Percentiles rank a stretch among this genome's conserved stretches.
phyloP scores from a whole-genome alignment of 1,140 invertebrate genomes.

The Caligus rogercresseyi region DNA sequence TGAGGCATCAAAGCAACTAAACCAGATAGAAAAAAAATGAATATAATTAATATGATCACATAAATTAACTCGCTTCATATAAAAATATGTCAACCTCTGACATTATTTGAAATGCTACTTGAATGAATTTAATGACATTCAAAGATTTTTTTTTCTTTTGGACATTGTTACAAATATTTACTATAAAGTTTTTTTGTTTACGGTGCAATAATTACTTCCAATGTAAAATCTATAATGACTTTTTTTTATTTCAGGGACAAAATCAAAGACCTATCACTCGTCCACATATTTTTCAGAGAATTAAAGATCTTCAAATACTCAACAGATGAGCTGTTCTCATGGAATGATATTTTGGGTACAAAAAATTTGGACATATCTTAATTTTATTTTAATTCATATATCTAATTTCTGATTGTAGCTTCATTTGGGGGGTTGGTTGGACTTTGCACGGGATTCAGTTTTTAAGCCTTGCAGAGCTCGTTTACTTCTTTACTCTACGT shows the following conservation, averaged over 20 bases:
- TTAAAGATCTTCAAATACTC: slow-evolving; percentile 9
- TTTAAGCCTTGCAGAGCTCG: slow-evolving; percentile 41
- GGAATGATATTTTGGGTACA: slow-evolving; percentile 12
- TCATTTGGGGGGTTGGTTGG: slow-evolving; percentile 12
- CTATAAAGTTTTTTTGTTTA: no score
- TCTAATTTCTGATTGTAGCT: neutral
- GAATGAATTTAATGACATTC: no score
- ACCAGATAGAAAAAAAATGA: no score
- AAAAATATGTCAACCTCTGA: no score
- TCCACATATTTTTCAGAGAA: slow-evolving; percentile 4
- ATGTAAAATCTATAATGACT: no score
- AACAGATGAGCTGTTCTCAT: slow-evolving; percentile 15
- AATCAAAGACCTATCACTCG: slow-evolving; percentile 11
- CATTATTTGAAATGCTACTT: no score
- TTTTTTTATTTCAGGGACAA: neutral
- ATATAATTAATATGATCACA: no score
- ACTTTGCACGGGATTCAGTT: slow-evolving; percentile 14
- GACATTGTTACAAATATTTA: no score
- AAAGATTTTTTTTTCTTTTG: no score
- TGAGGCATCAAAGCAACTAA: no score
- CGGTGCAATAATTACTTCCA: no score
- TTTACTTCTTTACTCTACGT: slow-evolving; percentile 41
- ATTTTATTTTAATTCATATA: neutral
- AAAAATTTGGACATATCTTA: neutral
- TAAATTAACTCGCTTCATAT: no score